Percentiles rank a stretch among this genome's conserved stretches.
Conservation (phyloP, 1,140 invertebrate genomes). For the Drosophila arizonae region DNA sequence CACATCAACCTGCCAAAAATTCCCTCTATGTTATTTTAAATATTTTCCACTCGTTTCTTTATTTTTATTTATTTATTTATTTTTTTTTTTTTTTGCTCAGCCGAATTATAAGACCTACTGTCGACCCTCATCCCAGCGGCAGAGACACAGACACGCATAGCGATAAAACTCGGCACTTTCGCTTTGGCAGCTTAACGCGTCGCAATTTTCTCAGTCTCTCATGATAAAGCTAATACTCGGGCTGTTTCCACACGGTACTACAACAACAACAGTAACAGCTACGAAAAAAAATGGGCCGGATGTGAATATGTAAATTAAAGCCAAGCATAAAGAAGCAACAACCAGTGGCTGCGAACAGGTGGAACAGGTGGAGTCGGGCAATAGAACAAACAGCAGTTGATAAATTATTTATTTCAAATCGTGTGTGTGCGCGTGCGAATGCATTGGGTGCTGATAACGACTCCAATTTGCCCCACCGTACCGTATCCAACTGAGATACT, state of each 20-base stretch:
- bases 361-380: conserved; percentile 14
- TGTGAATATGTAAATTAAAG: conserved; percentile 76
- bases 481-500: conserved; percentile 2
- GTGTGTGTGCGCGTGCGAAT: conserved; percentile 13
- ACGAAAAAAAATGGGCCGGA: conserved; percentile 25
- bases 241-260: conserved; percentile 5
- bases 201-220: conserved; percentile 42
- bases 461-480: background rate
- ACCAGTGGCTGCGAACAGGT: conserved; percentile 41
- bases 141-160: conserved; percentile 11
- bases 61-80: too few relatives aligned
- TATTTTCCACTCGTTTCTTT: too few relatives aligned
- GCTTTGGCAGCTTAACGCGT: conserved; percentile 57
- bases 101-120: conserved; percentile 45
- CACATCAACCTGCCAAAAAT: conserved; percentile 52
- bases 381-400: conserved; percentile 54
- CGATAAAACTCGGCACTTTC: conserved; percentile 26
- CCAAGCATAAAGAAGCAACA: conserved; percentile 39
- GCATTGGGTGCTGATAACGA: conserved; percentile 24
- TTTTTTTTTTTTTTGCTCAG: conserved; percentile 22
- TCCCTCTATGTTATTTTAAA: conserved; percentile 50
- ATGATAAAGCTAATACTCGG: conserved; percentile 31
- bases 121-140: conserved; percentile 12
- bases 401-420: conserved; percentile 74
- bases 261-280: background rate